Evolutionary conservation across 2,113 vertebrate species (phyloP).

Genomic region (Cryptomyrus ogoouensis): DNA sequence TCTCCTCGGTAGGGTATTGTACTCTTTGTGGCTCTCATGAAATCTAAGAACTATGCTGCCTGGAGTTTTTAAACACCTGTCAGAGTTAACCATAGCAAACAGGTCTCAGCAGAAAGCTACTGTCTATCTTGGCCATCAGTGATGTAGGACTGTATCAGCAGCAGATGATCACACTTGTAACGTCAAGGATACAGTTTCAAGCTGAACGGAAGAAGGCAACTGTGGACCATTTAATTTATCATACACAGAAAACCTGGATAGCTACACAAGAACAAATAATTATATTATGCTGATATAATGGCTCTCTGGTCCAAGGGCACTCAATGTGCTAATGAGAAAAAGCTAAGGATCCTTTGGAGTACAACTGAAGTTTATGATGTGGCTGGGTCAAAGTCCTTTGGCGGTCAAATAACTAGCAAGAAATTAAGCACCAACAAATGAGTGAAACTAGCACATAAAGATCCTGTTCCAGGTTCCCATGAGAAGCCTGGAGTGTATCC

Average conservation of each 20-base stretch:
- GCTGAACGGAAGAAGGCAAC: not conserved
- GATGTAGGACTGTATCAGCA: not conserved
- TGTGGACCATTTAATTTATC: not conserved
- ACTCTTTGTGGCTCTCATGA: not conserved
- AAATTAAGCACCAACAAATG: not conserved
- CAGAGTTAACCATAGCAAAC: not conserved
- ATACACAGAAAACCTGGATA: not conserved
- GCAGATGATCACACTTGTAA: not conserved
- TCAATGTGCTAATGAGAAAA: not conserved
- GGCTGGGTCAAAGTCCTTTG: not conserved
- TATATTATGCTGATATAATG: not conserved
- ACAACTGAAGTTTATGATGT: not conserved
- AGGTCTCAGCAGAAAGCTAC: not conserved
- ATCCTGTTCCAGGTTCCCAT: not conserved
- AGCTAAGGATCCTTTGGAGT: not conserved
- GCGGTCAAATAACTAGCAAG: not conserved
- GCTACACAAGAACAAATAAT: not conserved
- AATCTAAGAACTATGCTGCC: not conserved
- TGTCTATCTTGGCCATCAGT: not conserved
- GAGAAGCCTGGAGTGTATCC: not conserved
- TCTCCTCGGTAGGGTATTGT: not conserved
- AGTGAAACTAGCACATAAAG: not conserved
- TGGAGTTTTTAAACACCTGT: not conserved
- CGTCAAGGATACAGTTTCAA: not conserved
- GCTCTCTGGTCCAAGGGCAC: not conserved